Evolutionary conservation across 1,140 invertebrate species (phyloP).

Genomic region (Probaryconus sp.): DNA sequence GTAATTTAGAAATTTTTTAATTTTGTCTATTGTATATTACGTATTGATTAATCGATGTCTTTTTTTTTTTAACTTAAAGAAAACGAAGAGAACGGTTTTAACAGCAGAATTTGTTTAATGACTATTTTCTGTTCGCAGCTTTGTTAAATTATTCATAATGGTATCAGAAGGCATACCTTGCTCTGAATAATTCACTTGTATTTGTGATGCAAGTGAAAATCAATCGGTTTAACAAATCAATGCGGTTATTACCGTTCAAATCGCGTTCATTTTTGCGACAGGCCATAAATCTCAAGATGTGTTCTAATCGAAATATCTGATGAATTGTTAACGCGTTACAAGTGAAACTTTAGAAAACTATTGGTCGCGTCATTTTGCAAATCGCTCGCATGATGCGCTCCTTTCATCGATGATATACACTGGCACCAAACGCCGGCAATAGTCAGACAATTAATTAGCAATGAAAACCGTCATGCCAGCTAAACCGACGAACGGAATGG

Average conservation of each 20-base stretch:
- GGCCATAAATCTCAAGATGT: conserved; percentile 26
- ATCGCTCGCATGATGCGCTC: conserved; percentile 32
- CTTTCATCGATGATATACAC: conserved; percentile 37
- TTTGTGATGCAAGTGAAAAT: background rate
- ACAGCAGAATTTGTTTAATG: too few relatives aligned
- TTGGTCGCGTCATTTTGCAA: conserved; percentile 38
- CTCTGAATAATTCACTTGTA: too few relatives aligned
- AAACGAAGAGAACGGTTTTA: too few relatives aligned
- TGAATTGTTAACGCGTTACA: conserved; percentile 40
- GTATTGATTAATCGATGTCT: too few relatives aligned
- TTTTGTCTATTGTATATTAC: too few relatives aligned
- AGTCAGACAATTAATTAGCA: conserved; percentile 51
- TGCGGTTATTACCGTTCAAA: background rate
- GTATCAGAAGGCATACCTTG: too few relatives aligned
- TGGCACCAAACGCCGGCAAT: conserved; percentile 5
- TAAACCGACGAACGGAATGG: conserved; percentile 25
- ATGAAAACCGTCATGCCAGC: conserved; percentile 28
- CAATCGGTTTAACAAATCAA: too few relatives aligned
- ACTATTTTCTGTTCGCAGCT: too few relatives aligned
- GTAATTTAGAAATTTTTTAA: too few relatives aligned
- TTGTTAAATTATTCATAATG: too few relatives aligned
- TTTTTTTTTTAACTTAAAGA: too few relatives aligned
- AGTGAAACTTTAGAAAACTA: conserved; percentile 51
- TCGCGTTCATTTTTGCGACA: conserved; percentile 18
- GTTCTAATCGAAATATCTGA: conserved; percentile 26